Percentiles rank a stretch among this genome's conserved stretches.
phyloP scores from a whole-genome alignment of 1,140 invertebrate genomes.

The Drosophila albomicans region DNA sequence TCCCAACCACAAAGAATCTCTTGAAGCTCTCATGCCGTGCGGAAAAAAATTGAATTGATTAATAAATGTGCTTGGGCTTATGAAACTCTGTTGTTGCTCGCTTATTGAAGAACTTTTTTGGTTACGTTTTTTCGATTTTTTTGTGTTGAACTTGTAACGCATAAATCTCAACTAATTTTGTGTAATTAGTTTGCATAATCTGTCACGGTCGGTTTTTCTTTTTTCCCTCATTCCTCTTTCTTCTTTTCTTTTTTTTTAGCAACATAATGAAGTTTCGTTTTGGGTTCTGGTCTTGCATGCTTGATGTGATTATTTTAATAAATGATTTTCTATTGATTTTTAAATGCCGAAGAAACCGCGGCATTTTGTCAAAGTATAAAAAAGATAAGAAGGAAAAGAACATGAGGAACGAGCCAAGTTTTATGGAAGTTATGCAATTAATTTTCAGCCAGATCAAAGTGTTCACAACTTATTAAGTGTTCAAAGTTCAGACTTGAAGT shows the following conservation, averaged over 20 bases:
- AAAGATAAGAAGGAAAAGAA: background rate
- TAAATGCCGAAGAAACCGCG: conserved; percentile 59
- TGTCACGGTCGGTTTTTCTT: conserved; percentile 66
- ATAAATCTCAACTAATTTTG: conserved; percentile 82
- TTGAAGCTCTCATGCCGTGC: conserved; percentile 57
- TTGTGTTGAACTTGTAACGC: conserved; percentile 43
- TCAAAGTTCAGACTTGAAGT: conserved; percentile 25
- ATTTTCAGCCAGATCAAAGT: conserved; percentile 52
- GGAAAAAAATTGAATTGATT: conserved; percentile 78
- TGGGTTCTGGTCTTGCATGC: conserved; percentile 49
- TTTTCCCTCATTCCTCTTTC: conserved; percentile 20
- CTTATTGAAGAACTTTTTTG: conserved; percentile 37
- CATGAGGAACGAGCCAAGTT: conserved; percentile 25
- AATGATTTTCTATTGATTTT: conserved; percentile 74
- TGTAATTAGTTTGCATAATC: conserved; percentile 83
- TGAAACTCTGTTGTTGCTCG: conserved; percentile 20
- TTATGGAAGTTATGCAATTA: conserved; percentile 60
- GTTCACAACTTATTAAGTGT: conserved; percentile 52
- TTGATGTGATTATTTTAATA: conserved; percentile 63
- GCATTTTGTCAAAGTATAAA: conserved; percentile 51
- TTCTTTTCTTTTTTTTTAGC: conserved; percentile 42
- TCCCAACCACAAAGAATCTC: conserved; percentile 22
- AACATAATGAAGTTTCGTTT: conserved; percentile 62
- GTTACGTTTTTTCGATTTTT: conserved; percentile 32
- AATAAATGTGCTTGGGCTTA: conserved; percentile 60